A percentile compares a stretch with the other conserved stretches of the same genome.
Conservation (phyloP, 2,888 invertebrate species). For the Drosophila formosana region DNA sequence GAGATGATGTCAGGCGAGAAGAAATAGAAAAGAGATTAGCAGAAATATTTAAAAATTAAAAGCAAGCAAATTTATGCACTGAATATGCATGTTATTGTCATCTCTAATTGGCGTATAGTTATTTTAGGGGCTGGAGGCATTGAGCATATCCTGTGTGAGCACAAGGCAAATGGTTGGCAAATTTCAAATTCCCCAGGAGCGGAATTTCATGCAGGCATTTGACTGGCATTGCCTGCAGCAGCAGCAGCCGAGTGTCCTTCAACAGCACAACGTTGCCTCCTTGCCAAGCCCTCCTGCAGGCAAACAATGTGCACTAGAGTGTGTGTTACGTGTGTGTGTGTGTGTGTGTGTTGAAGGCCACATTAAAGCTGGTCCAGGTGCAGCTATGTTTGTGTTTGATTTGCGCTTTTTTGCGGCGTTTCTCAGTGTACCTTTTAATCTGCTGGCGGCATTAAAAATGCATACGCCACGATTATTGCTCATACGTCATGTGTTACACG, state of each 20-base stretch:
- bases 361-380: constrained; percentile 54
- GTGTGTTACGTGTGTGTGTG: constrained; percentile 1
- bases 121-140: constrained; percentile 8
- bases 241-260: constrained; percentile 46
- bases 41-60: background rate
- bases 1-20: background rate
- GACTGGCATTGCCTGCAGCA: constrained; percentile 39
- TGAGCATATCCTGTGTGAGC: constrained; percentile 9
- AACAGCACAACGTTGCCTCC: constrained; percentile 16
- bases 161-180: constrained; percentile 34
- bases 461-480: constrained; percentile 60
- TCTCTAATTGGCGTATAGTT: constrained; percentile 10
- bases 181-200: constrained; percentile 55
- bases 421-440: constrained; percentile 44
- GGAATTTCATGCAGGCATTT: constrained; percentile 45
- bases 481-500: constrained; percentile 57
- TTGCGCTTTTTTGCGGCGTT: constrained; percentile 57
- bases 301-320: constrained; percentile 55
- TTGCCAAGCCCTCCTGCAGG: constrained; percentile 37
- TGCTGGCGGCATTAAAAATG: constrained; percentile 62
- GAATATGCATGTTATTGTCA: background rate
- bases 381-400: constrained; percentile 61
- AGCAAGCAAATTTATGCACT: background rate
- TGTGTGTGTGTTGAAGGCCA: constrained; percentile 66
- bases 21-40: background rate